Percentiles rank a stretch among this genome's conserved stretches.
These are phyloP conservation scores for Poecilia velifera DNA, from an alignment of 2,797 vertebrate genomes.

Conservation along the genomic window DNA sequence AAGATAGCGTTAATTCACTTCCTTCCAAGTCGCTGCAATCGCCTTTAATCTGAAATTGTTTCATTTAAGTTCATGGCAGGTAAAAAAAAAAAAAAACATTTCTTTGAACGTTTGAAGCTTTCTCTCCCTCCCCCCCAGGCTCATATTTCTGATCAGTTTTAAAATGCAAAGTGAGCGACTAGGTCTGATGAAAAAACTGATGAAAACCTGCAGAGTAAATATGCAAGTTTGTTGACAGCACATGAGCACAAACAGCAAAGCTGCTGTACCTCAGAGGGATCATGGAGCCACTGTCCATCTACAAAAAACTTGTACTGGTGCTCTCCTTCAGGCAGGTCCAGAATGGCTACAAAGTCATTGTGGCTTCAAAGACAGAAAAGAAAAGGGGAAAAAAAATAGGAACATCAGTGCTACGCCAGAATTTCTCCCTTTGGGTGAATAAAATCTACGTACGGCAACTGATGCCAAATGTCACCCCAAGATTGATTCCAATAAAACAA, in stretches of 20 bases:
- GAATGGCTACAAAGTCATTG: slow-evolving; percentile 96
- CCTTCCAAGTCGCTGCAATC: not conserved
- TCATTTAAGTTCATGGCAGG: not conserved
- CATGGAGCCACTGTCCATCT: slow-evolving; percentile 97
- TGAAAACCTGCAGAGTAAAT: not conserved
- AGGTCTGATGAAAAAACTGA: too few species aligned
- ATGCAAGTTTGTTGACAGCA: not conserved
- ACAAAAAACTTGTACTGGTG: slow-evolving; percentile 99
- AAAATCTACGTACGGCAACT: not conserved
- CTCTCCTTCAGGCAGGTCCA: slow-evolving; percentile 96
- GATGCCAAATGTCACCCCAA: not conserved
- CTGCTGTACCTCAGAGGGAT: slow-evolving; percentile 90
- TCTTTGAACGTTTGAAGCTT: not conserved
- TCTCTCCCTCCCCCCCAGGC: too few species aligned
- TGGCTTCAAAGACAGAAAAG: slow-evolving; percentile 81
- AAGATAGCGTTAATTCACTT: not conserved
- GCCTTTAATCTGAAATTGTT: not conserved
- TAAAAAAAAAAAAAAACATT: not conserved
- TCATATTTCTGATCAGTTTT: not conserved
- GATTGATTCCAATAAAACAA: not conserved
- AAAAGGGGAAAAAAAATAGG: not conserved
- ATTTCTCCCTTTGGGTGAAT: not conserved
- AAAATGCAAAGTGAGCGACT: not conserved
- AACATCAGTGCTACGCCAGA: not conserved
- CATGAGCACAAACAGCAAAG: not conserved